Percentiles rank a stretch among this genome's conserved stretches.
Evolutionary conservation across 2,797 vertebrate genomes (phyloP).

Genomic region (Nasua narica): DNA sequence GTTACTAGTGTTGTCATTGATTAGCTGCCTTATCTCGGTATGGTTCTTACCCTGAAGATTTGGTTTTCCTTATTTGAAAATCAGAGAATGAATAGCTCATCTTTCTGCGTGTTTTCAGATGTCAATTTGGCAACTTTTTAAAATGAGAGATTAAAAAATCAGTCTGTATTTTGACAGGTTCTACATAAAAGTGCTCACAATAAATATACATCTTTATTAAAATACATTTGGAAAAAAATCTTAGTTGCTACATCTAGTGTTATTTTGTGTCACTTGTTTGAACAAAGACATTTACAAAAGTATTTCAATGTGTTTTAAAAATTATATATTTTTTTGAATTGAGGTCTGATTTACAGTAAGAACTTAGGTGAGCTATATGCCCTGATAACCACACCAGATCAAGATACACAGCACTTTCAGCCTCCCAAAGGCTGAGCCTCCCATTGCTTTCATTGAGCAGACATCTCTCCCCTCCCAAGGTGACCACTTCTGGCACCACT

Average conservation of each 20-base stretch:
- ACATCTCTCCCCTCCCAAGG: neutral
- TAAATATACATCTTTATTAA: constrained; percentile 23
- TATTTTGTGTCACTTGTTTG: constrained; percentile 20
- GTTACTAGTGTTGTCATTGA: neutral
- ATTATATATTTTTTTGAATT: neutral
- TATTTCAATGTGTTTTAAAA: constrained; percentile 33
- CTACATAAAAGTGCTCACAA: neutral
- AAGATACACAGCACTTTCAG: neutral
- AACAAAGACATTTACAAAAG: constrained; percentile 25
- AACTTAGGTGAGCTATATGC: neutral
- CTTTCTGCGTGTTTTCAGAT: neutral
- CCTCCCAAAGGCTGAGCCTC: no score
- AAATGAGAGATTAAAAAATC: neutral
- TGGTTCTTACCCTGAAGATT: neutral
- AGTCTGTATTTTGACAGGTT: neutral
- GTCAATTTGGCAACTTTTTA: neutral
- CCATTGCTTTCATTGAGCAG: neutral
- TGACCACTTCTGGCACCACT: neutral
- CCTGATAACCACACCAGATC: neutral
- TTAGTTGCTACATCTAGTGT: neutral
- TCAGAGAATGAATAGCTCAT: neutral
- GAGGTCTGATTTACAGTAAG: neutral
- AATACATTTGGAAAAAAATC: constrained; percentile 35
- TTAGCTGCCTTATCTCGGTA: neutral
- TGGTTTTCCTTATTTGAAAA: constrained; percentile 41